phyloP scores from a whole-genome alignment of 1,140 invertebrate genomes.

The Euschistus heros region DNA sequence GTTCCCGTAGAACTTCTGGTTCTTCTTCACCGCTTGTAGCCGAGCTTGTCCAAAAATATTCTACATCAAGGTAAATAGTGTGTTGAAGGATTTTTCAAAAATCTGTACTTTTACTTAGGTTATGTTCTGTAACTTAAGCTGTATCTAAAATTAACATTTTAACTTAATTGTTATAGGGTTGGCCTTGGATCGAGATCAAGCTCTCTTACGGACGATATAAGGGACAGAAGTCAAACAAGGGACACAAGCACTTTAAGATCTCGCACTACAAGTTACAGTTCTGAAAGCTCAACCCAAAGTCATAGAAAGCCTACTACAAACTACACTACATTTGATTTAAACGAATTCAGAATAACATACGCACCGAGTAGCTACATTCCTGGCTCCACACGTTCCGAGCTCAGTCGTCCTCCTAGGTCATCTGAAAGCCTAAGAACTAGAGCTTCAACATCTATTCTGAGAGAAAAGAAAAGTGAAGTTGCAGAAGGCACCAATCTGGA shows the following conservation, averaged over 20 bases:
- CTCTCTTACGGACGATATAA: constrained; percentile 20
- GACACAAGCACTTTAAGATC: constrained; percentile 14
- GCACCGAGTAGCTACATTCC: constrained; percentile 17
- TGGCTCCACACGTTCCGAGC: constrained; percentile 6
- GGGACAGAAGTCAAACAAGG: constrained; percentile 21
- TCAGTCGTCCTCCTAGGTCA: constrained; percentile 12
- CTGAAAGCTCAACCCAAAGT: not conserved
- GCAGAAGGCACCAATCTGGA: constrained; percentile 21
- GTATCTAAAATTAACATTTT: not conserved
- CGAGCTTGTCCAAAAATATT: constrained; percentile 5
- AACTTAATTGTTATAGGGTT: not conserved
- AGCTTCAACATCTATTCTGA: not conserved
- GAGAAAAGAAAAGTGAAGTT: constrained; percentile 14
- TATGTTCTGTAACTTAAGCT: not conserved
- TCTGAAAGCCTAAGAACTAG: constrained; percentile 7
- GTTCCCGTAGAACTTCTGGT: constrained; percentile 14
- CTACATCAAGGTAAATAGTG: constrained; percentile 3
- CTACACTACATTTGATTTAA: constrained; percentile 14
- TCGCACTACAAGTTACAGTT: constrained; percentile 9
- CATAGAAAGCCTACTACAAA: constrained; percentile 11
- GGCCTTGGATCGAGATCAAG: constrained; percentile 16
- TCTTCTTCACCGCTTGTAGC: not conserved
- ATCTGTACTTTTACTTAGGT: not conserved
- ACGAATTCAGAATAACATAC: constrained; percentile 18
- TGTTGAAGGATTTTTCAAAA: not conserved